phyloP scores from a whole-genome alignment of 2,113 vertebrate species.

The Pontoporia blainvillei region DNA sequence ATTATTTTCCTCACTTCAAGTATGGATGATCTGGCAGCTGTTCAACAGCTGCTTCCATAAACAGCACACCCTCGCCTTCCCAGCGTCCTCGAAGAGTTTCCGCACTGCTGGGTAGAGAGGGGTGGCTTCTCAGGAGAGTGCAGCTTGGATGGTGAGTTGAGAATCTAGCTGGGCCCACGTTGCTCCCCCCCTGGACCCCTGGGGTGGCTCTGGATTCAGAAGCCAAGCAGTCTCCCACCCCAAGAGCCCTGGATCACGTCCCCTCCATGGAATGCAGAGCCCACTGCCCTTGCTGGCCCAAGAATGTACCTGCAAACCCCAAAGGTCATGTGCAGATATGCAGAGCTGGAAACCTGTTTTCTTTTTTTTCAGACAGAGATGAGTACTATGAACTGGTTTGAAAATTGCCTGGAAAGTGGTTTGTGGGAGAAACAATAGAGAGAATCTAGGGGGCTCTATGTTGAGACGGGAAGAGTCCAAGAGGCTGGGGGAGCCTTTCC shows the following conservation, averaged over 20 bases:
- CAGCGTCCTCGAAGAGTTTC: background rate
- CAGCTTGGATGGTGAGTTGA: background rate
- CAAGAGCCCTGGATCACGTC: background rate
- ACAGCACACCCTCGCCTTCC: fast-evolving
- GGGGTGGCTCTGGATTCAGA: background rate
- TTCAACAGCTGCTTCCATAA: background rate
- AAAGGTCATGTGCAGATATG: background rate
- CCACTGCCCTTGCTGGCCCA: background rate
- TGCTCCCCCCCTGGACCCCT: background rate
- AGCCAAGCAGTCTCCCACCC: background rate
- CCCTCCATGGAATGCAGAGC: background rate
- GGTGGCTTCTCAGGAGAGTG: background rate
- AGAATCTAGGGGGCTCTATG: too few relatives aligned
- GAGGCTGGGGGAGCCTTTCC: too few relatives aligned
- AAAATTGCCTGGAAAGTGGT: background rate
- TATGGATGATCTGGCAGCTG: background rate
- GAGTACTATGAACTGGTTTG: background rate
- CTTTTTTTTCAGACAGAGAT: background rate
- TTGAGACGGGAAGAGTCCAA: background rate
- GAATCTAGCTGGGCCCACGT: background rate
- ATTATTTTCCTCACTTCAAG: background rate
- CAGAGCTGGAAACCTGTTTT: fast-evolving
- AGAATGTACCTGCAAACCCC: too few relatives aligned
- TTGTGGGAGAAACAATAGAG: background rate
- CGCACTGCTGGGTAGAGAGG: background rate